These are phyloP conservation scores for Pygoscelis antarcticus DNA, from an alignment of 2,113 vertebrate genomes.

Conservation along the genomic window DNA sequence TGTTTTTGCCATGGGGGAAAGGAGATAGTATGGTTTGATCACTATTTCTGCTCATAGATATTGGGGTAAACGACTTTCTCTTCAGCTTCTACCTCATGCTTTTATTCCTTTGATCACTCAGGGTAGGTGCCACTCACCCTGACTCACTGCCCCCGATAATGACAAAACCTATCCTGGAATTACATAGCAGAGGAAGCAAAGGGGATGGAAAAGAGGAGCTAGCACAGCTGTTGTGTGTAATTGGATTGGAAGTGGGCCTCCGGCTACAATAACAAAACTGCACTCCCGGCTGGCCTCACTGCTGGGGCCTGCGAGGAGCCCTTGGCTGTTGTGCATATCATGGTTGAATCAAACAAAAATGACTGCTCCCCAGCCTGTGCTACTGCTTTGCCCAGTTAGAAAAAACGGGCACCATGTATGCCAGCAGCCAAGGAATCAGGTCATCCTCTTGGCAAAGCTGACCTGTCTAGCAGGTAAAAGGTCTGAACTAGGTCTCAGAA, in stretches of 20 bases:
- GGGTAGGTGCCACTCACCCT: neutral
- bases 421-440: neutral
- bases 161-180: conserved; percentile 3
- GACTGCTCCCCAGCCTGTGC: neutral
- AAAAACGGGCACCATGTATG: neutral
- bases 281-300: neutral
- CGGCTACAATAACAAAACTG: conserved; percentile 16
- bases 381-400: neutral
- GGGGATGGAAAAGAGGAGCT: conserved; percentile 4
- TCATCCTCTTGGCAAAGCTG: neutral
- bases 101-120: neutral
- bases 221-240: conserved; percentile 38
- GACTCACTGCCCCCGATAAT: neutral
- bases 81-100: neutral
- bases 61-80: neutral
- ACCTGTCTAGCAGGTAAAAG: neutral
- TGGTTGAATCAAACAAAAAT: conserved; percentile 12
- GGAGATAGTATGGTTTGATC: neutral
- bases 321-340: neutral
- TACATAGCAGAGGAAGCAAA: neutral
- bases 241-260: conserved; percentile 64
- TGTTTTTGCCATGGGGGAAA: neutral
- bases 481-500: neutral
- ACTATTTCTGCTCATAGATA: neutral
- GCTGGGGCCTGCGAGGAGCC: conserved; percentile 23